Conservation (phyloP, 2,797 vertebrate genomes). For the Pogoniulus pusillus region DNA sequence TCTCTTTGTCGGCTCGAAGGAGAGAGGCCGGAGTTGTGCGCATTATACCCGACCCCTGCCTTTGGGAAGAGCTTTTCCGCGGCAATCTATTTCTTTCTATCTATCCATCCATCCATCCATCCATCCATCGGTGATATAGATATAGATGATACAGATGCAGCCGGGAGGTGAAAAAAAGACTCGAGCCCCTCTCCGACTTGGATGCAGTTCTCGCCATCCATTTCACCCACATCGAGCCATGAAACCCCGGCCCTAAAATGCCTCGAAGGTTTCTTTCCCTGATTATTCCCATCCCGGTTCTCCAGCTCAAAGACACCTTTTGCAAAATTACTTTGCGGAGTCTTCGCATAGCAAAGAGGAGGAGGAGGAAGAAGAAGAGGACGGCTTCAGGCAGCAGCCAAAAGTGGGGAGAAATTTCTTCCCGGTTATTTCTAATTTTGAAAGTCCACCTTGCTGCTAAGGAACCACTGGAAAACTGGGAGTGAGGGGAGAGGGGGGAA, state of each 20-base stretch:
- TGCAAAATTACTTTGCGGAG: not conserved
- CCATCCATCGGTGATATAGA: no score
- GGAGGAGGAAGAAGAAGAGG: not conserved
- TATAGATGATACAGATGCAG: no score
- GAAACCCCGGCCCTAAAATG: not conserved
- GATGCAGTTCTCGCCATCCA: not conserved
- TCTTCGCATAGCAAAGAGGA: not conserved
- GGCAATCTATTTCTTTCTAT: not conserved
- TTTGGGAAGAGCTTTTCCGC: not conserved
- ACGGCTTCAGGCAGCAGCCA: not conserved
- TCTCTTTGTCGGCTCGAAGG: slow-evolving; percentile 1
- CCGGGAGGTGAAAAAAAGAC: not conserved
- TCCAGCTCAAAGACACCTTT: not conserved
- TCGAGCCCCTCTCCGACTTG: not conserved
- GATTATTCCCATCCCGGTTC: not conserved
- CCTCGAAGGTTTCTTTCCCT: not conserved
- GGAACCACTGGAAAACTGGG: not conserved
- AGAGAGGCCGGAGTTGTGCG: not conserved
- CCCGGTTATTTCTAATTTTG: not conserved
- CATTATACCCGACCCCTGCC: not conserved
- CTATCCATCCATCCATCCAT: no score
- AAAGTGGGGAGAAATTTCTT: not conserved
- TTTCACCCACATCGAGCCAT: not conserved
- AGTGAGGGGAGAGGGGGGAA: no score
- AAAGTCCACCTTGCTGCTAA: not conserved